Conservation (phyloP, 2,797 vertebrate genomes). For the Atherinosoma microstoma region DNA sequence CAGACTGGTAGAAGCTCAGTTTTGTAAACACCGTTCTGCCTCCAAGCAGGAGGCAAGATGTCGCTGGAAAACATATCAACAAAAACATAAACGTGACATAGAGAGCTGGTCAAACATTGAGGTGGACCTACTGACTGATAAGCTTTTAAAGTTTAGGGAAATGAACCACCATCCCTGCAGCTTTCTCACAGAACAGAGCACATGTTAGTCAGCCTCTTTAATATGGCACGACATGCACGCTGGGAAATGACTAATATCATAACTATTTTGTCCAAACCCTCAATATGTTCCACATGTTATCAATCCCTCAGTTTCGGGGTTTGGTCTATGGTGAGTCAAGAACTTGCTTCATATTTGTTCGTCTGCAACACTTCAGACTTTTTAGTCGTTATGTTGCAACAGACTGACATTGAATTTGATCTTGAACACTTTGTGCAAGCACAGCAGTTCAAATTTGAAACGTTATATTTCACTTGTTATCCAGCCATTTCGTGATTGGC, state of each 20-base stretch:
- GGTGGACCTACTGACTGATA: not conserved
- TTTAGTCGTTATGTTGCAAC: slow-evolving; percentile 26
- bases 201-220: slow-evolving; percentile 24
- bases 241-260: slow-evolving; percentile 71
- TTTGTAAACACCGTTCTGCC: slow-evolving; percentile 7
- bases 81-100: too few species aligned
- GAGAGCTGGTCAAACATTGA: not conserved
- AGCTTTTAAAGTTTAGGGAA: not conserved
- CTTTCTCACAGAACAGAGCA: slow-evolving; percentile 22
- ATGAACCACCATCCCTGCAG: not conserved
- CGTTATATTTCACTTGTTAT: slow-evolving; percentile 6
- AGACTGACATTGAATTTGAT: slow-evolving; percentile 45
- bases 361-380: slow-evolving; percentile 20
- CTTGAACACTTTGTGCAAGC: slow-evolving; percentile 24
- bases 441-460: slow-evolving; percentile 16
- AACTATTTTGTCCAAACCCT: slow-evolving; percentile 64
- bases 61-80: slow-evolving; percentile 8
- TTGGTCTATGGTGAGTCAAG: slow-evolving; percentile 23
- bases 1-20: not conserved
- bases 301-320: slow-evolving; percentile 37
- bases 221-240: slow-evolving; percentile 21
- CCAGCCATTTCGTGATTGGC: too few species aligned
- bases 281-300: slow-evolving; percentile 72
- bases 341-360: slow-evolving; percentile 18
- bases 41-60: slow-evolving; percentile 9